Conservation (phyloP, 2,797 vertebrate species). For the Phyllotis vaccarum region DNA sequence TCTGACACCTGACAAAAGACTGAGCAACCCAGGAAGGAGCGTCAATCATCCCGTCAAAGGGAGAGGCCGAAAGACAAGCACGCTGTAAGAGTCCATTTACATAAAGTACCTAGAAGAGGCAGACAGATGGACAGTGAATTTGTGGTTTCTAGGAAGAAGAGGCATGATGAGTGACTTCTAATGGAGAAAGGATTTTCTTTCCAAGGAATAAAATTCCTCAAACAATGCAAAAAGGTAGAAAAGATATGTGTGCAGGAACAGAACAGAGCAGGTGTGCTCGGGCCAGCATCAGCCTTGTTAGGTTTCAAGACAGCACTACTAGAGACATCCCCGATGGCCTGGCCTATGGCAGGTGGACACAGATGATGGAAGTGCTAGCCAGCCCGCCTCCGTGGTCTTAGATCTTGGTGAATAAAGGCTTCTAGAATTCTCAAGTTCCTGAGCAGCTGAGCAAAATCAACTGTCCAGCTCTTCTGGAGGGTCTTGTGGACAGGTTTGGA, state of each 20-base stretch:
- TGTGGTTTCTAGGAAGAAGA: background rate
- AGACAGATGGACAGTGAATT: background rate
- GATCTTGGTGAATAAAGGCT: background rate
- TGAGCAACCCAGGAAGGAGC: rapidly evolving
- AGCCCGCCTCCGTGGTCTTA: background rate
- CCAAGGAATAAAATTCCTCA: background rate
- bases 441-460: background rate
- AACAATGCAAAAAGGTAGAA: background rate
- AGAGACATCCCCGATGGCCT: background rate
- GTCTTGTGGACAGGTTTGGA: background rate
- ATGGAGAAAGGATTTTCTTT: background rate
- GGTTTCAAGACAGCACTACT: background rate
- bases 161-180: background rate
- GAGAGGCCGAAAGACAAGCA: background rate
- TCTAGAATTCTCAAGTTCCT: background rate
- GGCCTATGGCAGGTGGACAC: background rate
- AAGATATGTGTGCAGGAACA: background rate
- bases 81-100: background rate
- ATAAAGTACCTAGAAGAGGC: background rate
- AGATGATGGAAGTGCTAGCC: background rate
- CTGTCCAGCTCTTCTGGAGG: background rate
- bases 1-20: background rate
- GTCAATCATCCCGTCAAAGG: background rate
- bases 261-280: background rate
- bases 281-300: background rate